Evolutionary conservation across 2,113 vertebrate species (phyloP).

Genomic region (Pangasianodon gigas): DNA sequence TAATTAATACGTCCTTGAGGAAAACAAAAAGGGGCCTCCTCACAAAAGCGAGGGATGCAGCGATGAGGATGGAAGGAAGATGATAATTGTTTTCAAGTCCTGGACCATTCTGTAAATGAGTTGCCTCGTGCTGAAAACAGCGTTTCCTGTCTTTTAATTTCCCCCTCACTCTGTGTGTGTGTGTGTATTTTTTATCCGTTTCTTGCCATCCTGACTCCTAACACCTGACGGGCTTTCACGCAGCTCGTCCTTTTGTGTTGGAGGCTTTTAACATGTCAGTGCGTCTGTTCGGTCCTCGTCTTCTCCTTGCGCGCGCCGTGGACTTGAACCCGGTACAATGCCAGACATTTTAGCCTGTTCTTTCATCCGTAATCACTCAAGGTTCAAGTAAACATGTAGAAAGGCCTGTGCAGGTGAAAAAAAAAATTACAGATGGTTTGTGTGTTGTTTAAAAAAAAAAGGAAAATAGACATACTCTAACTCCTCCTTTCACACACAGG

Average conservation of each 20-base stretch:
- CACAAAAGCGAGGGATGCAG: conserved; percentile 64
- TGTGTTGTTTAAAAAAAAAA: neutral
- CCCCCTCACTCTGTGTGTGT: conserved; percentile 24
- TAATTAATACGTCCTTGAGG: conserved; percentile 84
- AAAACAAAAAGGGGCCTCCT: conserved; percentile 65
- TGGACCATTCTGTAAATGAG: conserved; percentile 71
- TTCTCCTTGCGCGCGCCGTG: conserved; percentile 56
- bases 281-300: conserved; percentile 57
- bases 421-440: neutral
- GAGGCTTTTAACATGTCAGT: conserved; percentile 65
- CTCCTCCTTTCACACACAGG: neutral
- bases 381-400: conserved; percentile 32
- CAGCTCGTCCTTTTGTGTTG: conserved; percentile 50
- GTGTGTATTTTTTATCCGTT: conserved; percentile 8
- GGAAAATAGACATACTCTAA: neutral
- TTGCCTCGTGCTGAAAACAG: conserved; percentile 71
- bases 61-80: conserved; percentile 62
- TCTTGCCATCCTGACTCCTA: conserved; percentile 40
- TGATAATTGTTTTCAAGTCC: conserved; percentile 79
- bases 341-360: conserved; percentile 25
- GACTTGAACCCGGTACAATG: conserved; percentile 40
- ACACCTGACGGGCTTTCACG: conserved; percentile 40
- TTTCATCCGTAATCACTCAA: conserved; percentile 39
- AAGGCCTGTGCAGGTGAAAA: neutral
- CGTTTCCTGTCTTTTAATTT: conserved; percentile 62